Evolutionary conservation across 1,140 invertebrate genomes (phyloP), one percentile per base, ranked within the genome.

Genomic region (Frieseomelitta varia): DNA sequence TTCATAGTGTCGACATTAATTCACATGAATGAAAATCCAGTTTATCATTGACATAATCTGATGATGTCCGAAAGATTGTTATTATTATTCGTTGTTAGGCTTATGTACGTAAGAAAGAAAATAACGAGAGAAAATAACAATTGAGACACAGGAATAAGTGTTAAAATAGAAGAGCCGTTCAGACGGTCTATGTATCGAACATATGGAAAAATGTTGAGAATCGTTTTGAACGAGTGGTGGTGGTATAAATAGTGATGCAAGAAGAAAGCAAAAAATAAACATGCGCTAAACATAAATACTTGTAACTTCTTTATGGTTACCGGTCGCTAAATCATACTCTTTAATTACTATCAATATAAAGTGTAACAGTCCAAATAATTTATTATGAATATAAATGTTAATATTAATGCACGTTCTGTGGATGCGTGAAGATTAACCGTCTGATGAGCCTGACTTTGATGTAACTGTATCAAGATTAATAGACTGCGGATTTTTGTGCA

Each of bases 21-120:
- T 88, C 56, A 63, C 85, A 65, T n/a, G 27, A 51, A 88, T 84
- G 76, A 65, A 88, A 87, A 76, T 72, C 67, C 56, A 39, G 68
- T 75, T 67, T 86, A 71, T n/a, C 73, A 73, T 86, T 86, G 80
- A 77, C 79, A 82, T 68, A 82, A 71, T 56, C 71, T 4, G 58
- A 81, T 39, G 53, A n/a, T n/a, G 2, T 30, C 27, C 1, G 21
- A n/a, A 27, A 55, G 51, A 68, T 68, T 30, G 21, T 55, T 63
- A 21, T 55, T n/a, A n/a, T n/a, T n/a, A n/a, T n/a, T 30, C n/a
- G 27, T 34, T 19, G 27, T 55, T 8, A 39, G 2, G 51, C 65
- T 79, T 55, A 71, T n/a, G n/a, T n/a, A n/a, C 24, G 39, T 71
- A 71, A 71, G 34, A 24, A 79, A 68, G 30, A 63, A 55, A 34